A percentile compares a stretch with the other conserved stretches of the same genome.
These are phyloP conservation scores for Ctenopoma kingsleyae DNA, from an alignment of 2,797 vertebrate genomes.

Conservation along the genomic window DNA sequence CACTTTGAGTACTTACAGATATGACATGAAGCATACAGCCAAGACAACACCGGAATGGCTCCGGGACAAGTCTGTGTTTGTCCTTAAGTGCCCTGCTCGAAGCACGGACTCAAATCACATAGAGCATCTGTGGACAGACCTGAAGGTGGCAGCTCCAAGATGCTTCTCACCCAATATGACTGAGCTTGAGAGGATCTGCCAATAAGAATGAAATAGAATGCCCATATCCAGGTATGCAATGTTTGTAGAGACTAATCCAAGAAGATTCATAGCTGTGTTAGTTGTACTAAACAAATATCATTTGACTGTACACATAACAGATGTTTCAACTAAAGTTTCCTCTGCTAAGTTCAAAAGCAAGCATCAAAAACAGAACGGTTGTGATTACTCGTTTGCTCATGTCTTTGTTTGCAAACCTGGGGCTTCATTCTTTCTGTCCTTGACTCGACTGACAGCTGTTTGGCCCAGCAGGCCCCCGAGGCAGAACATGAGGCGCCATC, in stretches of 20 bases:
- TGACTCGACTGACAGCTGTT: constrained; percentile 71
- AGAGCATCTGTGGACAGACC: no score
- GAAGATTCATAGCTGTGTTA: no score
- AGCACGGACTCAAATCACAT: no score
- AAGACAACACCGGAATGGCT: background rate
- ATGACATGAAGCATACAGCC: background rate
- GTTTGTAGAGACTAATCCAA: background rate
- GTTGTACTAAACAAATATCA: background rate
- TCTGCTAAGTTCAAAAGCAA: background rate
- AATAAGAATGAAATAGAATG: no score
- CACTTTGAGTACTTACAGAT: background rate
- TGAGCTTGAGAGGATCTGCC: background rate
- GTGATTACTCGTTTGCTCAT: constrained; percentile 49
- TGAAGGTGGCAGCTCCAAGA: no score
- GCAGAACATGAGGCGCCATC: constrained; percentile 66
- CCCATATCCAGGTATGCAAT: background rate
- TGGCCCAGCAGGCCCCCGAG: constrained; percentile 60
- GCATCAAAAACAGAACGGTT: background rate
- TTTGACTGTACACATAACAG: constrained; percentile 1
- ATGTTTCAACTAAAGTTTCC: constrained; percentile 14
- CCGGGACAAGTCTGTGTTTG: no score
- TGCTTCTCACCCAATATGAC: no score
- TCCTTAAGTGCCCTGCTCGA: no score
- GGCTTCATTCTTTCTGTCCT: constrained; percentile 46
- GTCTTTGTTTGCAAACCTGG: constrained; percentile 47